Base-by-base conservation (phyloP, 2,113 vertebrate genomes). In the Pseudolaguvia tuberculata region DNA sequence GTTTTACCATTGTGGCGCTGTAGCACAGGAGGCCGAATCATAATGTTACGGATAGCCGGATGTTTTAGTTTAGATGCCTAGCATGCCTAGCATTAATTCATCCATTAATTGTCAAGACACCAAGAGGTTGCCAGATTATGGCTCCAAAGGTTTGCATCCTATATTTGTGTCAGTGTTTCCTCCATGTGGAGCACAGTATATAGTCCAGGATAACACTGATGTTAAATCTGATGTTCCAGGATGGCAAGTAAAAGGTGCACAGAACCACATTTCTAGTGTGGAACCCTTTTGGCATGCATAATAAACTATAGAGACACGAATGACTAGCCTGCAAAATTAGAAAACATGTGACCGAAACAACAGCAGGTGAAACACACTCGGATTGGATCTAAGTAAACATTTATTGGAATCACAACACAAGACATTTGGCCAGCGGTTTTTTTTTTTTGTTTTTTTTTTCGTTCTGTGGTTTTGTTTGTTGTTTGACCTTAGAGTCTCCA, bases 221-320 rank as follows among this genome's bases (percentile, higher is more conserved):
- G 39, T 47, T 39, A 45, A 65, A 39, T 15, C 11, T 65, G 61
- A 65, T 65, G 61, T 47, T 65, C 61, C 61, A 47, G 39, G n/a
- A 47, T 45, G 35, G 42, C 39, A 47, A 47, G 39, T 23, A 47
- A 23, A 65, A 6, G 21, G 39, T 25, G n/a, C 42, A 65, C 39
- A 65, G 62, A 39, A 15, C 62, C 42, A n/a, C 25, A n/a, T 1
- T 47, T 0, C 17, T 3, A 35, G 42, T 47, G 59, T 62, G 61
- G 23, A 21, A 65, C 12, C 25, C 23, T 39, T 47, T 47, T 47
- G 62, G 47, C 62, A 13, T 47, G 62, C 62, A 65, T 65, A 39
- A 65, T 47, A 25, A 63, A 65, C 45, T 25, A 47, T 4, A 13
- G 6, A 65, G 62, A 47, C 62, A 65, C 62, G 23, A 3, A 17